Percentiles rank a stretch among this genome's conserved stretches.
phyloP scores from a whole-genome alignment of 2,113 vertebrate genomes.

The Pterocles orientalis region DNA sequence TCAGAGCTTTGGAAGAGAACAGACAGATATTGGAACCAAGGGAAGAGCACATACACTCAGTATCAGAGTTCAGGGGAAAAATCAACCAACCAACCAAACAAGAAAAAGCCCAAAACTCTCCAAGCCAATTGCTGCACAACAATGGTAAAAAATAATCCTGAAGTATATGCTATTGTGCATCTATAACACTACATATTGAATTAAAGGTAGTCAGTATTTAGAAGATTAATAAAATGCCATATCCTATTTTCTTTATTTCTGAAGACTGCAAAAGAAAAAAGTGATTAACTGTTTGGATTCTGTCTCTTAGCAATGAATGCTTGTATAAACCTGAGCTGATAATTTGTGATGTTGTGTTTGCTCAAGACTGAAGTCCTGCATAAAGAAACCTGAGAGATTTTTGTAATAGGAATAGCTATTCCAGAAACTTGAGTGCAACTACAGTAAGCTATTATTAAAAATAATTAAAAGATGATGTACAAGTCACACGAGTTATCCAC shows the following conservation, averaged over 20 bases:
- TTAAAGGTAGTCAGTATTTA: neutral
- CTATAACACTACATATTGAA: neutral
- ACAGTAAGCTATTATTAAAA: neutral
- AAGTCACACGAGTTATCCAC: neutral
- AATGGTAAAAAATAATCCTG: neutral
- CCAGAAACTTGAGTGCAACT: neutral
- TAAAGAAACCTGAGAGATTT: neutral
- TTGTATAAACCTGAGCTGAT: neutral
- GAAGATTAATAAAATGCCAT: neutral
- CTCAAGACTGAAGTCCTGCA: neutral
- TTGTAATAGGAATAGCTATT: neutral
- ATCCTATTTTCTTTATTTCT: neutral
- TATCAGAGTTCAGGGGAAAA: neutral
- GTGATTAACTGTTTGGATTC: neutral
- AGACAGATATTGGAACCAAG: neutral
- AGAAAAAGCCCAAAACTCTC: neutral
- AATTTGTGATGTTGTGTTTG: neutral
- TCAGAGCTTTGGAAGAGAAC: neutral
- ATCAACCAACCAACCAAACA: neutral
- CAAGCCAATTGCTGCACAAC: rapidly evolving
- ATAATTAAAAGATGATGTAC: neutral
- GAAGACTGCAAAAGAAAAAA: neutral
- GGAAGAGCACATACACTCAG: neutral
- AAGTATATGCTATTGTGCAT: neutral
- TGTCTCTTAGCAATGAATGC: neutral